Percentiles rank a stretch among this genome's conserved stretches.
These are phyloP conservation scores for Carassius auratus DNA, from an alignment of 2,113 vertebrate species.

Conservation along the genomic window DNA sequence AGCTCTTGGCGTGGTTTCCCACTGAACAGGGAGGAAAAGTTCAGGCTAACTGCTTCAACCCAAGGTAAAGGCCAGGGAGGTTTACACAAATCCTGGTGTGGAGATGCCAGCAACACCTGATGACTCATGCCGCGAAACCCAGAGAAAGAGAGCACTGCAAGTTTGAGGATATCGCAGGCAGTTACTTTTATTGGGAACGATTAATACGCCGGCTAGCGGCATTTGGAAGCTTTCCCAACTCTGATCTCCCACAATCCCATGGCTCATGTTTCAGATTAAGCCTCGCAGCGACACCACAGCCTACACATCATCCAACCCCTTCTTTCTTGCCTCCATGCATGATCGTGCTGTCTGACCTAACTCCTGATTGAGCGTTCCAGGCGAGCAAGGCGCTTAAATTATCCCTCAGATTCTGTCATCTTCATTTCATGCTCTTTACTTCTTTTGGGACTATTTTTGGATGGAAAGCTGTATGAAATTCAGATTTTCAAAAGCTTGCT, in stretches of 20 bases:
- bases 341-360: conserved; percentile 63
- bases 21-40: background rate
- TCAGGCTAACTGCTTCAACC: conserved; percentile 12
- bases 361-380: conserved; percentile 61
- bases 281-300: conserved; percentile 54
- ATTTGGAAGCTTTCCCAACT: conserved; percentile 63
- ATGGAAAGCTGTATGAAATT: conserved; percentile 36
- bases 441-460: conserved; percentile 45
- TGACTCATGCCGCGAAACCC: conserved; percentile 56
- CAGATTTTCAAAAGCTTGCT: conserved; percentile 42
- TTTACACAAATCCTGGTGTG: background rate
- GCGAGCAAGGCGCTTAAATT: conserved; percentile 51
- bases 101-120: conserved; percentile 38
- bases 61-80: background rate
- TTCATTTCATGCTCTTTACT: conserved; percentile 56
- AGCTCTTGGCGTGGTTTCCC: background rate
- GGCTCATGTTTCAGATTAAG: conserved; percentile 71
- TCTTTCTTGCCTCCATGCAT: conserved; percentile 56
- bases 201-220: conserved; percentile 56
- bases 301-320: conserved; percentile 43
- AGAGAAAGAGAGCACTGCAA: conserved; percentile 11
- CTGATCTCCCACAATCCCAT: conserved; percentile 50
- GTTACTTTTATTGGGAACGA: conserved; percentile 68
- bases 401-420: conserved; percentile 70
- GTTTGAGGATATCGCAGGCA: conserved; percentile 65